A percentile compares a stretch with the other conserved stretches of the same genome.
Conservation (phyloP, 2,888 invertebrate species). For the Drosophila algonquin region DNA sequence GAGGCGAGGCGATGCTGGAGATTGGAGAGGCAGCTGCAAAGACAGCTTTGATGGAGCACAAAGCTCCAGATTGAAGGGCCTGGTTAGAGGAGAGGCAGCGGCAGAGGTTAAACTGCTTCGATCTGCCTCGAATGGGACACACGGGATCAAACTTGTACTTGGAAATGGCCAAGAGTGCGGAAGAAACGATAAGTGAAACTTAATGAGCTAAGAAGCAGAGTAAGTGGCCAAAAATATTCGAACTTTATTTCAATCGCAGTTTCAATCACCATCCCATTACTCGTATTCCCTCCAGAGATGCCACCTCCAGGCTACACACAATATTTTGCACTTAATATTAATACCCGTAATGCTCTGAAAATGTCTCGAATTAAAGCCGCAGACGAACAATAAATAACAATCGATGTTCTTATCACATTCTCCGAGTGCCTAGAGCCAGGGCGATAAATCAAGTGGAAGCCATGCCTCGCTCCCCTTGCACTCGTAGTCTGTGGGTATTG, state of each 20-base stretch:
- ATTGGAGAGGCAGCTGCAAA: conserved; percentile 11
- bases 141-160: conserved; percentile 4
- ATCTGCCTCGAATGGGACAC: background rate
- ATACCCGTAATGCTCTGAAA: conserved; percentile 7
- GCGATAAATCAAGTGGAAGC: conserved; percentile 73
- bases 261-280: too few species aligned
- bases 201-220: background rate
- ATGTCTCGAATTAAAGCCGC: conserved; percentile 34
- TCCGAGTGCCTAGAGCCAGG: conserved; percentile 27
- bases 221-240: background rate
- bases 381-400: conserved; percentile 68
- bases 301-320: background rate
- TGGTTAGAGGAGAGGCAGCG: background rate
- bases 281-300: background rate
- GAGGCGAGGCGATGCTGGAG: conserved; percentile 1
- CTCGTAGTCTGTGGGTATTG: conserved; percentile 13
- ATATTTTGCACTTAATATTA: conserved; percentile 19
- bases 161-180: background rate
- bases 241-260: background rate
- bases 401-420: conserved; percentile 78
- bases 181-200: background rate
- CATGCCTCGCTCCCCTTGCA: background rate
- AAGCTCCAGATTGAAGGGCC: background rate
- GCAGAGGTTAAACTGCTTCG: background rate
- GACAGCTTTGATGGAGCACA: conserved; percentile 10